Conservation (phyloP, 2,888 invertebrate genomes). For the Diploptera punctata region DNA sequence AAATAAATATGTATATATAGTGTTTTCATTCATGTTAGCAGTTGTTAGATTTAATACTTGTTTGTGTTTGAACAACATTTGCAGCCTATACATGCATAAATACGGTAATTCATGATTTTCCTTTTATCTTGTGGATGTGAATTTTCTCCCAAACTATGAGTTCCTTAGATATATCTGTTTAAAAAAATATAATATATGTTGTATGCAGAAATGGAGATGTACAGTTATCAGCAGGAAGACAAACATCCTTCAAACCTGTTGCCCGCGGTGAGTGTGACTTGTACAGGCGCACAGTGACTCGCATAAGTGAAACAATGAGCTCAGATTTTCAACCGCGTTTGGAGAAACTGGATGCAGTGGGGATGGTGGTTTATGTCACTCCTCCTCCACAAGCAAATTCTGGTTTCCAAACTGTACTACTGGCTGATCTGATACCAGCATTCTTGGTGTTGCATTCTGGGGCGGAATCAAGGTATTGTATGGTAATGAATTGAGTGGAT, state of each 20-base stretch:
- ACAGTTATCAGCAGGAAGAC: constrained; percentile 62
- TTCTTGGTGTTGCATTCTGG: constrained; percentile 64
- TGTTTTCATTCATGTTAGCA: no score
- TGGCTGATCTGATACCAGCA: constrained; percentile 62
- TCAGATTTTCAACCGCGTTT: constrained; percentile 57
- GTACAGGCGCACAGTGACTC: constrained; percentile 48
- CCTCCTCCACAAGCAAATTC: constrained; percentile 53
- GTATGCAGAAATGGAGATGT: constrained; percentile 60
- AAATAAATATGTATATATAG: no score
- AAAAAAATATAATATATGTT: no score
- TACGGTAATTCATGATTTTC: no score
- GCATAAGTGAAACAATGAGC: constrained; percentile 57
- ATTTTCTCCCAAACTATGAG: no score
- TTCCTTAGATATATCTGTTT: no score
- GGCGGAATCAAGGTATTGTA: constrained; percentile 56
- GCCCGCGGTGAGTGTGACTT: constrained; percentile 41
- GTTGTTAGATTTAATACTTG: no score
- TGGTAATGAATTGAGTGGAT: no score
- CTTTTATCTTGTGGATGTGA: no score
- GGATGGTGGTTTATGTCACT: constrained; percentile 66
- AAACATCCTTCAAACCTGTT: constrained; percentile 57
- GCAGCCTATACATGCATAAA: no score
- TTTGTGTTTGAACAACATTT: no score
- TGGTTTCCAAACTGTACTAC: constrained; percentile 62
- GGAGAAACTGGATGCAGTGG: constrained; percentile 77